Evolutionary conservation across 2,888 invertebrate species (phyloP), one percentile per base, ranked within the genome.

Genomic region (Rhamnusium bicolor): DNA sequence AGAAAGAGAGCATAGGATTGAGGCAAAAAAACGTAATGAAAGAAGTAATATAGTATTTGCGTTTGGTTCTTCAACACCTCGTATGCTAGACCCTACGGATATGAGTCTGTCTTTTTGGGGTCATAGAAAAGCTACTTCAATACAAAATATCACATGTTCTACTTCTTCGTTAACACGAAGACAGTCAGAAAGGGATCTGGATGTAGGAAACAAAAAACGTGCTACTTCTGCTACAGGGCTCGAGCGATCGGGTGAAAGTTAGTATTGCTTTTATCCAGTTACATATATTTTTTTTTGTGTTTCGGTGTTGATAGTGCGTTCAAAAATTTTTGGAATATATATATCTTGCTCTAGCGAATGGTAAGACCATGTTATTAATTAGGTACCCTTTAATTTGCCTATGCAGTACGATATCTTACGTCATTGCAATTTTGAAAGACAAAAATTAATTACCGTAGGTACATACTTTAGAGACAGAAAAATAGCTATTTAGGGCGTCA

Each of bases 61-160:
- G 69, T 97, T 97, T 89, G 97, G 97, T 73, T 96, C 96, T 83
- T 96, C 96, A 80, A 97, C 96, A 76, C 96, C 97, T 76, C 91
- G 97, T 77, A 92, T 96, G 90, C 90, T 96, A 83, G 95, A 96
- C 87, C 95, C 95, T 69, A 92, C 93, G 75, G 95, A 96, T 86
- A 92, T 94, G 80, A 92, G 92, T 71, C 92, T 93, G 79, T 92
- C 93, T 84, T 96, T 94, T 90, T 96, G 95, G 96, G 94, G 95
- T 79, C 93, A 95, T 87, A 92, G 96, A 88, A 93, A 96, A 88
- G 96, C 96, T 82, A 96, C 96, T 85, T 96, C 96, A 85, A 96
- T 95, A 81, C 95, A 95, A 85, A 96, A 96, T 90, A 95, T 96
- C 89, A 95, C 95, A 91, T 88, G 89, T 71, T 90, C 92, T 87